Evolutionary conservation across 2,797 vertebrate species (phyloP).

Genomic region (Enteromius treurensis): DNA sequence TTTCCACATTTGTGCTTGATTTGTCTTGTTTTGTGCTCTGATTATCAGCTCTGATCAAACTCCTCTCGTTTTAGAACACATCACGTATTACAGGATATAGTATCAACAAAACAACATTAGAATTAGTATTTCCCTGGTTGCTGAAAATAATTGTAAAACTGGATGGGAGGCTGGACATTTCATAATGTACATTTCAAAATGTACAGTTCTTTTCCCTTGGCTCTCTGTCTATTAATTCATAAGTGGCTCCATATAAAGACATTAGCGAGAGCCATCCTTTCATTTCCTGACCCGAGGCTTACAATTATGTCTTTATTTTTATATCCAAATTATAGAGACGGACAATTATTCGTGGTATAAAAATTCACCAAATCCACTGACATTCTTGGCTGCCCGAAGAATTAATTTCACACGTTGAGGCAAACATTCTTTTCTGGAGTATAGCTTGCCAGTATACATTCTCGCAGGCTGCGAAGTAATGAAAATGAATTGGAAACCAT

Average conservation of each 20-base stretch:
- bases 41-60: slow-evolving; percentile 22
- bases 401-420: slow-evolving; percentile 61
- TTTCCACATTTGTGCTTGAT: neutral
- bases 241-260: slow-evolving; percentile 58
- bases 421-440: slow-evolving; percentile 58
- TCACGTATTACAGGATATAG: neutral
- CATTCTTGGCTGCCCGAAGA: slow-evolving; percentile 54
- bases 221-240: slow-evolving; percentile 52
- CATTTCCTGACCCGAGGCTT: slow-evolving; percentile 45
- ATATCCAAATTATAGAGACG: slow-evolving; percentile 56
- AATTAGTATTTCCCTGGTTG: neutral
- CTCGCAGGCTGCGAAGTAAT: slow-evolving; percentile 40
- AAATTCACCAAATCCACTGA: slow-evolving; percentile 52
- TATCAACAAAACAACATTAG: neutral
- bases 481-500: slow-evolving; percentile 57
- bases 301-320: slow-evolving; percentile 63
- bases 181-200: slow-evolving; percentile 25
- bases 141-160: slow-evolving; percentile 9
- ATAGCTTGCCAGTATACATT: slow-evolving; percentile 43
- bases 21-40: neutral
- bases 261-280: slow-evolving; percentile 51
- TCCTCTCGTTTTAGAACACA: slow-evolving; percentile 9
- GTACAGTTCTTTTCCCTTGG: slow-evolving; percentile 32
- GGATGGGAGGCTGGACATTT: slow-evolving; percentile 7
- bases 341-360: slow-evolving; percentile 47